phyloP scores from a whole-genome alignment of 2,113 vertebrate genomes.

The Fulmarus glacialis region DNA sequence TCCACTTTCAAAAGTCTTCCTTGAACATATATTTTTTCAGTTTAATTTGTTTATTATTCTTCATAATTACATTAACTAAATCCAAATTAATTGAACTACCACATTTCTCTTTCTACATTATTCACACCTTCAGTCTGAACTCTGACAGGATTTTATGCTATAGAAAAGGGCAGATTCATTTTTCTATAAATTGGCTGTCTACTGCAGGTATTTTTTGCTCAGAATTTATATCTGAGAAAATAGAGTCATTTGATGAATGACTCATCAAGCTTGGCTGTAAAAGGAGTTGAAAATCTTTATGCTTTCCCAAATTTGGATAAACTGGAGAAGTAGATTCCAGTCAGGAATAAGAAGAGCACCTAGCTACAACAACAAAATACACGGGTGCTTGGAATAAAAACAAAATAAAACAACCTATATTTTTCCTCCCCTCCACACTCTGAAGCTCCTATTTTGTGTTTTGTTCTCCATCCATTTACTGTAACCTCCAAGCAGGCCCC shows the following conservation, averaged over 20 bases:
- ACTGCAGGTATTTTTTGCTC: neutral
- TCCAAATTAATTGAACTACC: neutral
- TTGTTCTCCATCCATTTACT: neutral
- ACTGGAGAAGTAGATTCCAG: neutral
- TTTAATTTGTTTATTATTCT: neutral
- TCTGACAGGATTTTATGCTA: neutral
- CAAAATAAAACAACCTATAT: neutral
- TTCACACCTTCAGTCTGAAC: neutral
- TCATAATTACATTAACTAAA: neutral
- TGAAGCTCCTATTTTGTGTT: neutral
- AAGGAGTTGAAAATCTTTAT: neutral
- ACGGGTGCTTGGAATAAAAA: neutral
- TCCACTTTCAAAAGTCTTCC: neutral
- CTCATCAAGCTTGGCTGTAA: slow-evolving; percentile 2
- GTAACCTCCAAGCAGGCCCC: neutral
- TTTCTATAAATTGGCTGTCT: neutral
- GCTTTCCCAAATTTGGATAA: neutral
- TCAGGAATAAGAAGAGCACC: neutral
- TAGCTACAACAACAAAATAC: neutral
- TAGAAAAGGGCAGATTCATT: neutral
- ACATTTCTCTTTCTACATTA: neutral
- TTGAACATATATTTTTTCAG: neutral
- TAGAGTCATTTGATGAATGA: slow-evolving; percentile 33
- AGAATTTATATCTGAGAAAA: neutral
- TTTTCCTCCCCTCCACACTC: neutral